Percentiles rank a stretch among this genome's conserved stretches.
Evolutionary conservation across 2,113 vertebrate species (phyloP).

Genomic region (Dipodomys stephensi): DNA sequence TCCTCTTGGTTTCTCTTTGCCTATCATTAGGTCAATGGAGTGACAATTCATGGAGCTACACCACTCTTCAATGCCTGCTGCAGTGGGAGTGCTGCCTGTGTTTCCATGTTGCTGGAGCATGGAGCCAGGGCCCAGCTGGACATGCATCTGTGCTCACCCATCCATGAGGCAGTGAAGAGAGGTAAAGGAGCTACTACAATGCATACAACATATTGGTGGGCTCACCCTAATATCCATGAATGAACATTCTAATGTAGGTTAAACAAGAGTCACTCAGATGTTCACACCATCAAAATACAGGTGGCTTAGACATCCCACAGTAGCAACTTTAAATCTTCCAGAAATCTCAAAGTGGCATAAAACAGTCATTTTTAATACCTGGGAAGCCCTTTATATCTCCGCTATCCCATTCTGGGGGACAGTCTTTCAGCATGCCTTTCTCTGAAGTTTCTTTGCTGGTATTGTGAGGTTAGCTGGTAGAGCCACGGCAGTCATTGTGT

Average conservation of each 20-base stretch:
- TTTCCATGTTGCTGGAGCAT: slow-evolving; percentile 89
- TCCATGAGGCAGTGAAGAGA: slow-evolving; percentile 92
- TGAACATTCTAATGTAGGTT: background rate
- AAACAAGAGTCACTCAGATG: background rate
- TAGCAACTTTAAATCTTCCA: background rate
- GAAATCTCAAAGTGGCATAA: background rate
- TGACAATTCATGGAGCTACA: slow-evolving; percentile 90
- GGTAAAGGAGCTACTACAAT: slow-evolving; percentile 82
- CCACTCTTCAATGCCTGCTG: slow-evolving; percentile 94
- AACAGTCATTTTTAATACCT: background rate
- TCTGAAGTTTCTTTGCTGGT: background rate
- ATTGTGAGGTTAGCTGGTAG: slow-evolving; percentile 1
- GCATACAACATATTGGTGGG: background rate
- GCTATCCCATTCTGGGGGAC: background rate
- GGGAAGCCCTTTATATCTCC: background rate
- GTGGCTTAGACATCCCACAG: background rate
- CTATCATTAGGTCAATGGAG: slow-evolving; percentile 88
- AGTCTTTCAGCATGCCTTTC: background rate
- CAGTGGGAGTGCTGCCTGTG: slow-evolving; percentile 91
- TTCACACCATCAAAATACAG: background rate
- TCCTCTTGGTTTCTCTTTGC: slow-evolving; percentile 46
- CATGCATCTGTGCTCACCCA: slow-evolving; percentile 87
- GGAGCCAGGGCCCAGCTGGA: slow-evolving; percentile 84
- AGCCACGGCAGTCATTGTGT: background rate
- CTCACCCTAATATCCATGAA: background rate